Evolutionary conservation across 2,888 invertebrate genomes (phyloP), one percentile per base, ranked within the genome.

Genomic region (Leptinotarsa haldemani): DNA sequence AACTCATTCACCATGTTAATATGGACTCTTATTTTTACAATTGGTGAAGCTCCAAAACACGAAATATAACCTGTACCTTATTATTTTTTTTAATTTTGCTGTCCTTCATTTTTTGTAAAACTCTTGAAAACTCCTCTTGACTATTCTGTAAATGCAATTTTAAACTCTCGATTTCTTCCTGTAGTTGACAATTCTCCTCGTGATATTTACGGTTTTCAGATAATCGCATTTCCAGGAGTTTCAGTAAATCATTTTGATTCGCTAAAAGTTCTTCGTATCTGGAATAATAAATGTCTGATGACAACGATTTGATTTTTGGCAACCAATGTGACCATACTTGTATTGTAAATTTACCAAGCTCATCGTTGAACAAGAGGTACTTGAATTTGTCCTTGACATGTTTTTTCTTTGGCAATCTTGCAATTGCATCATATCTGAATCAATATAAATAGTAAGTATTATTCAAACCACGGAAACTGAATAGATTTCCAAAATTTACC

Each of bases 281-380:
- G 47, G 53, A 70, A 68, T 68, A 53, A 18, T 16, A 12, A 50
- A 66, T 40, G 1, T 15, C n/a, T 4, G 25, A 3, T 46, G 7
- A 50, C 16, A 7, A 66, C 4, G 15, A n/a, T 50, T 18, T n/a
- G 9, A 5, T n/a, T 66, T 30, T 48, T 16, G 47, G 4, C 5
- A 50, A 50, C 71, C 58, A 61, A 20, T 30, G 18, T n/a, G n/a
- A 9, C 86, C 88, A 87, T 82, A 90, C 90, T 90, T 89, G 80
- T 89, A 90, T 79, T 90, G 90, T 16, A 90, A 84, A 80, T 90
- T 89, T 9, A 90, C 88, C 77, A 90, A 88, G 82, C 90, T 90
- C 86, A 89, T 88, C 1, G 89, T 89, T 0, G 90, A 90, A 87
- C 89, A 89, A n/a, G 90, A 87, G 52, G 88, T 86, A 12, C 85